Evolutionary conservation across 2,797 vertebrate species (phyloP), one percentile per base, ranked within the genome.

Genomic region (Enteromius treurensis): DNA sequence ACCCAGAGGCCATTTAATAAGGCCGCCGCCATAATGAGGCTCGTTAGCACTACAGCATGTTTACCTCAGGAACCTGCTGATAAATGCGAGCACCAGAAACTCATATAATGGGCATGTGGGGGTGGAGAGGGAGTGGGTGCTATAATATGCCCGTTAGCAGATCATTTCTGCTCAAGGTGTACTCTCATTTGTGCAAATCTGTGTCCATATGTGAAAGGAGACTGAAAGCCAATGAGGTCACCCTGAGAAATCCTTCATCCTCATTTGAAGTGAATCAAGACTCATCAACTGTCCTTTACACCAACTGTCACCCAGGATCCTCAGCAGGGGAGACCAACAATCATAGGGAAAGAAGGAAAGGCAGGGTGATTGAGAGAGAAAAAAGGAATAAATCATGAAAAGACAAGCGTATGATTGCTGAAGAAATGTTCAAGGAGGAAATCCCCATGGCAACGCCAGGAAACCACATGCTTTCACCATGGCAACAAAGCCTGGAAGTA

Each of bases 381-480:
- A 32, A 37, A 68, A 62, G 9, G 45, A 64, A 34, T 60, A 58
- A 49, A 82, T 75, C 34, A 70, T 70, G 77, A 83, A 86, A 77
- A 70, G 62, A 69, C 62, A 74, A 69, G 62, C 58, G 37, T 69
- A 76, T 80, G 77, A 86, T 85, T 82, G 69, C 76, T 69, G 65
- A 62, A 69, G 47, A 79, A 49, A 76, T 76, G 81, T 83, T 76
- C 77, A 23, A 73, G 77, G 62, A 77, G 85, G 81, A 86, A 83
- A 79, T 83, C 71, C 78, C 85, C 85, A 86, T 86, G 81, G 85
- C 85, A 86, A 86, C 81, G 70, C 71, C 65, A 79, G 76, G 73
- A 86, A 86, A 83, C 76, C 81, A 86, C 85, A 86, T 86, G 77
- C 80, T 80, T 83, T 86, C 77, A 70, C 85, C 81, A 86, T 86